Base-by-base conservation (phyloP, 2,113 vertebrate species). In the Illadopsis cleaveri region DNA sequence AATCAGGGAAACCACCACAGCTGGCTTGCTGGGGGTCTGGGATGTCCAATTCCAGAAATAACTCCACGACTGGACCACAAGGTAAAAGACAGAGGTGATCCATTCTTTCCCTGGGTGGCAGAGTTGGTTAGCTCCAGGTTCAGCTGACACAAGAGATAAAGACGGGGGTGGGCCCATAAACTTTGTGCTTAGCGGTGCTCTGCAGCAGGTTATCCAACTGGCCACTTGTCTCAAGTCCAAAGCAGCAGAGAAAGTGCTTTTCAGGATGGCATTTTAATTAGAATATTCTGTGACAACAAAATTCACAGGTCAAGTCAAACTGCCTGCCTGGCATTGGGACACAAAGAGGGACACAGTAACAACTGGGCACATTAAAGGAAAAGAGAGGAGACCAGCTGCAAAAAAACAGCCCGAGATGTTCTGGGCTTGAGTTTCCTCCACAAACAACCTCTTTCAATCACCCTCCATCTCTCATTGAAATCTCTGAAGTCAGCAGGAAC, bases 401-500 rank as follows among this genome's bases (percentile, higher is more conserved):
- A 78, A 30, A 47, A 47, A 47, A 13, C 47, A 71, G 19, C 35
- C 48, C 22, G 22, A 56, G 19, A 23, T 44, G 25, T 14, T 83
- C 56, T n/a, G 45, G n/a, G 28, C 51, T 33, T 42, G 21, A 66
- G 47, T 48, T 90, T 91, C n/a, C 57, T 40, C 44, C n/a, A 19
- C 47, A 22, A 76, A 54, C 24, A 87, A 53, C n/a, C 54, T 89
- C 82, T 62, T 93, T 60, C 75, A 53, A 76, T 77, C 75, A 95
- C 82, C 90, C 92, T 97, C 71, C 85, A 81, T 50, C 54, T 93
- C 95, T 93, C 92, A 88, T 51, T 96, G 92, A 97, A 96, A 96
- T 70, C 71, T 85, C 90, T 86, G 42, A 82, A 97, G 94, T 96
- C 86, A 95, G 95, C 91, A 94, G 86, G 89, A 95, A 75, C 3